phyloP scores from a whole-genome alignment of 2,888 invertebrate species.

The Heliconius hortense region DNA sequence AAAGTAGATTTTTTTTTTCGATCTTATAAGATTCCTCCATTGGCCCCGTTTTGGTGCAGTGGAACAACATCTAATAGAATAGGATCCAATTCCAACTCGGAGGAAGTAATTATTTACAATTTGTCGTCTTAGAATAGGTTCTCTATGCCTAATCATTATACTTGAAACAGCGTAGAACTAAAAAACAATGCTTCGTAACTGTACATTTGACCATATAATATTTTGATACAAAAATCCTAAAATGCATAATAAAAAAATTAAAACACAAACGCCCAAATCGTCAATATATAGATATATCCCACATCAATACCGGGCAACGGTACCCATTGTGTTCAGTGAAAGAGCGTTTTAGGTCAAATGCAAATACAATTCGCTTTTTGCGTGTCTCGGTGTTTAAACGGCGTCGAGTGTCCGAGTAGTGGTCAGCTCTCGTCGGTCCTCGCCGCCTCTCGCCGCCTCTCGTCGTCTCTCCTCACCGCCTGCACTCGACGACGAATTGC shows the following conservation, averaged over 20 bases:
- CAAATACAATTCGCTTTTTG: slow-evolving; percentile 73
- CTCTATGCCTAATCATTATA: neutral
- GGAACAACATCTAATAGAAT: too few relatives aligned
- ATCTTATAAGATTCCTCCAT: too few relatives aligned
- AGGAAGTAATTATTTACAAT: neutral
- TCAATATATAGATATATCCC: neutral
- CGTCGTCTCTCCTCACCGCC: neutral
- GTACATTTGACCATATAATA: too few relatives aligned
- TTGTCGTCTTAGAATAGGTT: neutral
- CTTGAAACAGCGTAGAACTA: neutral
- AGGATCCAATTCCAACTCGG: neutral
- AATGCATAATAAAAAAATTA: neutral
- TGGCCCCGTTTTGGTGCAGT: too few relatives aligned
- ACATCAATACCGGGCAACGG: slow-evolving; percentile 13
- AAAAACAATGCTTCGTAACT: neutral
- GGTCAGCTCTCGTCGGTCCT: slow-evolving; percentile 5
- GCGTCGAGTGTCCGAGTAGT: slow-evolving; percentile 13
- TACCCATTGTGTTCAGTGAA: slow-evolving; percentile 50
- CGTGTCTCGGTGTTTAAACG: slow-evolving; percentile 62
- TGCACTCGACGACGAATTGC: slow-evolving; percentile 66
- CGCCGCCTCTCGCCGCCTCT: slow-evolving; percentile 54
- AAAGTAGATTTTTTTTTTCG: neutral
- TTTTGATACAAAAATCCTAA: neutral
- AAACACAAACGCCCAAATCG: neutral
- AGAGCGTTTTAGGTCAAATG: slow-evolving; percentile 73